phyloP scores from a whole-genome alignment of 2,113 vertebrate genomes.

The human (Homo sapiens) region DNA sequence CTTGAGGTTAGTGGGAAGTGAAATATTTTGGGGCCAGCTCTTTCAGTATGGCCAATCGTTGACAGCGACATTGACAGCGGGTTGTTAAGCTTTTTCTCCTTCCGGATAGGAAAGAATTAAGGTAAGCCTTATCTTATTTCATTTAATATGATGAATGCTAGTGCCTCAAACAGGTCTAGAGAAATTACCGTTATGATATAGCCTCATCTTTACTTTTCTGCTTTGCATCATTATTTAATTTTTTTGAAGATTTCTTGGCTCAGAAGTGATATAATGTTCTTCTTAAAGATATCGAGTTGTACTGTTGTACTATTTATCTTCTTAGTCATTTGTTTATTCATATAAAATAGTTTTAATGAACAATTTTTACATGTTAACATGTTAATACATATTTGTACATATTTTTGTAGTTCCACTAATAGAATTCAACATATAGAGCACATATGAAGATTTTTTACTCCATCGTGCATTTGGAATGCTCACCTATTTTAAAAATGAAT shows the following conservation, averaged over 20 bases:
- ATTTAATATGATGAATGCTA: background rate
- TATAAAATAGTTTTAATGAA: slow-evolving; percentile 3
- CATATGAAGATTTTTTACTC: background rate
- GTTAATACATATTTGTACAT: background rate
- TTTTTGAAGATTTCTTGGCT: background rate
- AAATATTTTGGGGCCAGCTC: background rate
- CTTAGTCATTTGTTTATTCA: background rate
- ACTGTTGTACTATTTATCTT: background rate
- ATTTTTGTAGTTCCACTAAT: background rate
- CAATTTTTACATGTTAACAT: background rate
- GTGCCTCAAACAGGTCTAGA: background rate
- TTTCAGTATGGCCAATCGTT: background rate
- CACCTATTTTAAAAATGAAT: slow-evolving; percentile 5
- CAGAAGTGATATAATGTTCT: background rate
- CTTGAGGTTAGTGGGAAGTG: background rate
- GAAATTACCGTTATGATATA: background rate
- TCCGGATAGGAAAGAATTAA: background rate
- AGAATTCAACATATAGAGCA: background rate
- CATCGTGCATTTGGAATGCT: background rate
- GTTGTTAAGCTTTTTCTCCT: background rate
- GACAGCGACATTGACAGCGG: background rate
- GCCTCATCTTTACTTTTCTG: background rate
- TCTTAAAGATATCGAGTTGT: background rate
- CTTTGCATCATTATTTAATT: background rate
- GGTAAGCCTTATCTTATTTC: background rate